Evolutionary conservation across 2,888 invertebrate genomes (phyloP).

Genomic region (Coronaproctus castanopsis): DNA sequence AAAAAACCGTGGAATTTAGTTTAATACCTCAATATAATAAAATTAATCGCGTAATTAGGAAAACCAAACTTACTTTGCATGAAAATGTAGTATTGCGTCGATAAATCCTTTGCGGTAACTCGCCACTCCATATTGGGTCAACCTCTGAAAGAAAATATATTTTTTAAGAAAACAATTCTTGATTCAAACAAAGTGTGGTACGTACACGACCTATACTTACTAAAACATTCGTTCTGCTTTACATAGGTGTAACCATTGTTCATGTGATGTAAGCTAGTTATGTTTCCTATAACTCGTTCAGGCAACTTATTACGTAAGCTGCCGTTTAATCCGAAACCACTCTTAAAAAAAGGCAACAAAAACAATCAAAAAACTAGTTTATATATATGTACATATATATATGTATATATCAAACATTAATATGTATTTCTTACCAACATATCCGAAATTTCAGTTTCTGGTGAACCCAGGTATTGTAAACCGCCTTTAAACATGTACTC

Average conservation of each 20-base stretch:
- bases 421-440: neutral
- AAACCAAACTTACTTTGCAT: neutral
- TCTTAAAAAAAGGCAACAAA: too few relatives aligned
- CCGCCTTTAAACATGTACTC: neutral
- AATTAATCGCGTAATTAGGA: too few relatives aligned
- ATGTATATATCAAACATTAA: too few relatives aligned
- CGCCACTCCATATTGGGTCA: neutral
- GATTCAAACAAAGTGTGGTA: too few relatives aligned
- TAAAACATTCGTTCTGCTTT: neutral
- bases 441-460: neutral
- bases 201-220: too few relatives aligned
- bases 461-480: neutral
- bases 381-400: too few relatives aligned
- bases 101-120: neutral
- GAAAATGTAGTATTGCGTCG: neutral
- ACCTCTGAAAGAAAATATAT: too few relatives aligned
- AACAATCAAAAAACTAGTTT: too few relatives aligned
- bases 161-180: neutral
- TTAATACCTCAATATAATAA: neutral
- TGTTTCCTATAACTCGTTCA: neutral
- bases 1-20: neutral
- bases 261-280: neutral
- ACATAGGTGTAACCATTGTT: neutral
- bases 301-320: neutral
- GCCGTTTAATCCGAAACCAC: too few relatives aligned